Base-by-base conservation (phyloP, 2,113 vertebrate genomes). In the Barbus barbus region DNA sequence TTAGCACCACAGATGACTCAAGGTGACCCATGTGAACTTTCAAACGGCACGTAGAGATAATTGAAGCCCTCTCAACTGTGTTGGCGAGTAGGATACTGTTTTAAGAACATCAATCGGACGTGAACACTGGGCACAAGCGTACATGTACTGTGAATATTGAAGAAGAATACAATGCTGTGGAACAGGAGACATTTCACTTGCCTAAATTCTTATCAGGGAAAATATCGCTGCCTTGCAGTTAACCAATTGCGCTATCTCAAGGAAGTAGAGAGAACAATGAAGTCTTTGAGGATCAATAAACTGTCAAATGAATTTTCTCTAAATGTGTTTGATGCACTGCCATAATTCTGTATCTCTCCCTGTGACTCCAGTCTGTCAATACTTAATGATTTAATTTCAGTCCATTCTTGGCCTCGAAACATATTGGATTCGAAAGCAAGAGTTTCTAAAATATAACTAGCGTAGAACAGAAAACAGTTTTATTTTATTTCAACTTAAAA, bases 1-100 rank as follows among this genome's bases (percentile, higher is more conserved):
- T 41, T 61, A 61, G 14, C 6, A 0, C 41, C 9, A 9, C 38
- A 48, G 78, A 67, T 67, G 41, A 81, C 26, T 67, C 78, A 67
- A 33, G 38, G 60, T 67, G 78, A 67, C 78, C 78, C 61, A 3
- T n/a, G 20, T 81, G 78, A 81, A 81, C 78, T 81, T 81, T 44
- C 28, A 81, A 81, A n/a, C 0, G 24, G 78, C 60, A 46, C 5
- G 9, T 65, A 46, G 24, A 63, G 60, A 67, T 67, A 48, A 81
- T 67, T 67, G 78, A 67, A 81, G 60, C 41, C 26, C 58, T 65
- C 78, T 65, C 58, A 20, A 80, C 78, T 12, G 78, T 28, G 16
- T 16, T 33, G 24, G 72, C 22, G 20, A 78, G 53, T 36, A 38
- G 33, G 58, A 79, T 65, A 24, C 60, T 81, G 26, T 65, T 81